A percentile compares a stretch with the other conserved stretches of the same genome.
Evolutionary conservation across 2,113 vertebrate species (phyloP).

Genomic region (Sinocyclocheilus anshuiensis): DNA sequence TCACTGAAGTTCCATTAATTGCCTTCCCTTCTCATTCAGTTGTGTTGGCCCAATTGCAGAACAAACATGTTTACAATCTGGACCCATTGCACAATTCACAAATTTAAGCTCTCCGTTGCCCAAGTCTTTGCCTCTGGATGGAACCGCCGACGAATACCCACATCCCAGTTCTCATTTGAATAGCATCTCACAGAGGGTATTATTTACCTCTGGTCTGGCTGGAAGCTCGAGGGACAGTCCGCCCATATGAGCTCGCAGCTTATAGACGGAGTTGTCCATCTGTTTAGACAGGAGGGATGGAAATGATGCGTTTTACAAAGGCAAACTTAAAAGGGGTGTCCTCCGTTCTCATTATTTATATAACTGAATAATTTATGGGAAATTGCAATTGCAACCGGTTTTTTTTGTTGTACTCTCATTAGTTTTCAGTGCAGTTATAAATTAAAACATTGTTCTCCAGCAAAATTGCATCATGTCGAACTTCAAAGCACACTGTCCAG

Average conservation of each 20-base stretch:
- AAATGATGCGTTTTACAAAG: slow-evolving; percentile 25
- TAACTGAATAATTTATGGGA: not conserved
- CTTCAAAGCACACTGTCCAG: not conserved
- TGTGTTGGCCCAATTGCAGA: not conserved
- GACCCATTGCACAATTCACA: not conserved
- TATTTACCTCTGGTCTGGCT: slow-evolving; percentile 28
- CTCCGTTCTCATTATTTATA: not conserved
- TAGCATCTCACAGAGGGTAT: slow-evolving; percentile 18
- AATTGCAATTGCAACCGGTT: not conserved
- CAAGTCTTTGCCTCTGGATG: slow-evolving; percentile 19
- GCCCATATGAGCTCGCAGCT: slow-evolving; percentile 16
- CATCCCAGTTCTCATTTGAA: not conserved
- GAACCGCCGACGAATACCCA: not conserved
- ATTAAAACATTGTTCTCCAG: not conserved
- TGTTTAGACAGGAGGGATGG: slow-evolving; percentile 36
- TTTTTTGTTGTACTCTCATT: not conserved
- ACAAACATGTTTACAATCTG: slow-evolving; percentile 30
- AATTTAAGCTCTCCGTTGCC: slow-evolving; percentile 22
- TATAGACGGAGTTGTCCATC: slow-evolving; percentile 42
- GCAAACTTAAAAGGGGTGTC: slow-evolving; percentile 16
- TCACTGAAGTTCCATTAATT: slow-evolving; percentile 26
- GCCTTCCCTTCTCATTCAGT: not conserved
- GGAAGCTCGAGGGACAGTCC: not conserved
- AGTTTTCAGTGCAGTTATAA: slow-evolving; percentile 2
- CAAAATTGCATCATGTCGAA: not conserved